Percentiles rank a stretch among this genome's conserved stretches.
Evolutionary conservation across 2,113 vertebrate species (phyloP).

Genomic region (Coryphaenoides rupestris): DNA sequence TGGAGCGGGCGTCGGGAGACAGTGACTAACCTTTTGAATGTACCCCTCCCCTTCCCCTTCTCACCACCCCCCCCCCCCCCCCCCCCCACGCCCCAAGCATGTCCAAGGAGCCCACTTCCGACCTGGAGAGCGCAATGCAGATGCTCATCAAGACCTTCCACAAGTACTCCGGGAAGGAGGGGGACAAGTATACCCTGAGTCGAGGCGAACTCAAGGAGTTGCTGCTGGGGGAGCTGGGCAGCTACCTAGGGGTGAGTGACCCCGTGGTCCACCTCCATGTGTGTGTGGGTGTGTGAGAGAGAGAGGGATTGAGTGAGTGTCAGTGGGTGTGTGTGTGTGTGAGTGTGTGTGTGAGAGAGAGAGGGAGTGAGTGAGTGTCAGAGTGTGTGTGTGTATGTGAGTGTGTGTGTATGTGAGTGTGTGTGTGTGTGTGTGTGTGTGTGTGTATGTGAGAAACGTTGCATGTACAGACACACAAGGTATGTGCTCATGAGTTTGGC

Average conservation of each 20-base stretch:
- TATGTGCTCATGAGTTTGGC: conserved; percentile 29
- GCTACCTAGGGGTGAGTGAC: conserved; percentile 72
- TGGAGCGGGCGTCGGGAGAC: conserved; percentile 55
- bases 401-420: too few relatives aligned
- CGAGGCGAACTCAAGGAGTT: conserved; percentile 80
- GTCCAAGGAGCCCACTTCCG: conserved; percentile 77
- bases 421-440: conserved; percentile 1
- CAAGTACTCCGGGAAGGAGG: conserved; percentile 83
- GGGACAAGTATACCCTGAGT: conserved; percentile 81
- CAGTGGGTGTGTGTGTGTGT: too few relatives aligned
- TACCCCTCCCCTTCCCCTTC: neutral
- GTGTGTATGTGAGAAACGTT: conserved; percentile 12
- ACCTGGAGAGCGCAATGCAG: conserved; percentile 79
- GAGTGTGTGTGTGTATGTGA: too few relatives aligned
- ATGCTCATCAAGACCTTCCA: conserved; percentile 85
- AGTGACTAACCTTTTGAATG: conserved; percentile 43
- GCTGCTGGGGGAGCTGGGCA: conserved; percentile 77
- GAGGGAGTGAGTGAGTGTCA: too few relatives aligned
- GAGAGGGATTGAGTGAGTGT: neutral
- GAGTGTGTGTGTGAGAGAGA: too few relatives aligned
- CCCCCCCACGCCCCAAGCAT: conserved; percentile 53
- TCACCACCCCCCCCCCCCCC: neutral
- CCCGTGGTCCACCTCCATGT: neutral
- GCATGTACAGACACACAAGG: conserved; percentile 21
- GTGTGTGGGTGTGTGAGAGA: conserved; percentile 3